These are phyloP conservation scores for Channa striata DNA, from an alignment of 2,797 vertebrate species.

Conservation along the genomic window DNA sequence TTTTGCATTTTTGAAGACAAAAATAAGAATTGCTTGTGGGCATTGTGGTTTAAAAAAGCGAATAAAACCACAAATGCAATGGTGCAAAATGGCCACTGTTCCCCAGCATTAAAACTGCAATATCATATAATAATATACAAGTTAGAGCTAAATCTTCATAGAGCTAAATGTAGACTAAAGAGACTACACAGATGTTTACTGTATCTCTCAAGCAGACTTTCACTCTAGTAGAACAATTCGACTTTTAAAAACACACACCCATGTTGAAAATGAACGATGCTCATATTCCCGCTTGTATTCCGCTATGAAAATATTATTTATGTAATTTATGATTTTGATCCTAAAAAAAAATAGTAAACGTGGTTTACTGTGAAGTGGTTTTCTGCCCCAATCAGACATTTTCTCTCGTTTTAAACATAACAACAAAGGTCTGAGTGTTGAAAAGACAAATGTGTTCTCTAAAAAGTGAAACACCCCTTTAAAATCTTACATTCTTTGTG, in stretches of 20 bases:
- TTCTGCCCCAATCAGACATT: conserved; percentile 5
- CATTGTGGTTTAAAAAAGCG: not conserved
- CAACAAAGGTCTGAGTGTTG: conserved; percentile 26
- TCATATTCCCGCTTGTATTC: conserved; percentile 21
- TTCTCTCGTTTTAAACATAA: conserved; percentile 16
- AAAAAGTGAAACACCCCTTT: conserved; percentile 50
- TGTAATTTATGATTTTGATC: conserved; percentile 1
- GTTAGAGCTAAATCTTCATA: conserved; percentile 3
- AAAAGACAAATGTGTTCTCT: conserved; percentile 49
- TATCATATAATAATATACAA: not conserved
- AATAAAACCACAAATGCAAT: conserved; percentile 3
- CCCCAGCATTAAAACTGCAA: conserved; percentile 12
- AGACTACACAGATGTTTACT: conserved; percentile 55
- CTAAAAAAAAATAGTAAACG: conserved; percentile 29
- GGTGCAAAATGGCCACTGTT: conserved; percentile 6
- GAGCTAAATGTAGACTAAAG: conserved; percentile 39
- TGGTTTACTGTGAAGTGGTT: not conserved
- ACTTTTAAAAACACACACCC: conserved; percentile 46
- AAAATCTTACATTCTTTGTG: conserved; percentile 75
- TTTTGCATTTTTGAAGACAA: conserved; percentile 10
- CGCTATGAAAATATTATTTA: not conserved
- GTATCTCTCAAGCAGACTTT: conserved; percentile 33
- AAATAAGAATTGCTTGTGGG: not conserved
- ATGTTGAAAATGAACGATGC: conserved; percentile 22
- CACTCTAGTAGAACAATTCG: conserved; percentile 40